Base-by-base conservation (phyloP, 2,888 invertebrate species). In the Drosophila rubida region DNA sequence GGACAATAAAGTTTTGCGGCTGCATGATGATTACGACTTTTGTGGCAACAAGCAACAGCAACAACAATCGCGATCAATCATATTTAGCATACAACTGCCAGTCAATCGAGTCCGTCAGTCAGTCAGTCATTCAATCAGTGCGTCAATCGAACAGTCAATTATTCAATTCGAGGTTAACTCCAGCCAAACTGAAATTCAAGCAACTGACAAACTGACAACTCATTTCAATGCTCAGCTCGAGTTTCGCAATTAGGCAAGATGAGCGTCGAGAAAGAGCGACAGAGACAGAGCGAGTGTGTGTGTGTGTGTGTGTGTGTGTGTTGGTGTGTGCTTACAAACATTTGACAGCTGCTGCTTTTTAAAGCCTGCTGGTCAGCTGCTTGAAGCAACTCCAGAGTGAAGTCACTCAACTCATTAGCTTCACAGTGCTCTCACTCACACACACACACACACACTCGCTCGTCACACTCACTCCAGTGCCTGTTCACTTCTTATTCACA, bases 61-160 rank as follows among this genome's bases (percentile, higher is more conserved):
- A 51, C 45, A 42, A 45, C 69, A 75, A 75, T 66, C 54, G 51
- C 74, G 8, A 88, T 83, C 89, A 88, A 83, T 83, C 89, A 83
- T 86, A 73, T 88, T 83, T 83, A 81, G 79, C 87, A 87, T 71
- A 88, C 62, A 82, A 82, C 71, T 88, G 87, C 72, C 75, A 54
- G 48, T 62, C 62, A 55, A 22, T 78, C 82, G 49, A 3, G 19
- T n/a, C 19, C 1, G 25, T 61, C 55, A 61, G 13, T 66, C 70
- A 77, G 25, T 48, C 42, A 37, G 46, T 72, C 67, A 66, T 37
- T 61, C 25, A 41, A 25, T 63, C 80, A 80, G 39, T 50, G 9
- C 42, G 42, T 59, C 39, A 57, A 16, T 45, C 30, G 16, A 7
- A 27, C 46, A 64, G 32, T 61, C 61, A 62, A 13, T 64, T 41